Evolutionary conservation across 2,888 invertebrate genomes (phyloP).

Genomic region (Agonum fuliginosum): DNA sequence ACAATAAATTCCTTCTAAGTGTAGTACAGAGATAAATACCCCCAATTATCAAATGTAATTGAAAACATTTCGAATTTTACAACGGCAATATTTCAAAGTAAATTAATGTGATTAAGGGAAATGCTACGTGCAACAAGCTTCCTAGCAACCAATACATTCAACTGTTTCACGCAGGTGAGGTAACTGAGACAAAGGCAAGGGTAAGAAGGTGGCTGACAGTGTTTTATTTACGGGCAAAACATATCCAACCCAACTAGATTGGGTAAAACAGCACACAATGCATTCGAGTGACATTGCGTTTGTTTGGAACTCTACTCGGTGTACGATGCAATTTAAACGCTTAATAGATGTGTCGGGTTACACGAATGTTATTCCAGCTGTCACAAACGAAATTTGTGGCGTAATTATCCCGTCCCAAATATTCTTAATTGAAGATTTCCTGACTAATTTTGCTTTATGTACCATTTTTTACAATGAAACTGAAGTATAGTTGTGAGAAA

Average conservation of each 20-base stretch:
- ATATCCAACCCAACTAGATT: background rate
- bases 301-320: background rate
- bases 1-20: background rate
- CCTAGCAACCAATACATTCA: no score
- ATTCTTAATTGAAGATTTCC: background rate
- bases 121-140: no score
- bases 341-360: background rate
- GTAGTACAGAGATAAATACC: constrained; percentile 15
- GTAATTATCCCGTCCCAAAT: background rate
- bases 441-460: background rate
- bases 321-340: background rate
- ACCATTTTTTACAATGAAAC: background rate
- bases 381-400: no score
- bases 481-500: no score
- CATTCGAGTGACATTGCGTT: background rate
- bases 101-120: constrained; percentile 2
- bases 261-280: background rate
- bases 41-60: constrained; percentile 33
- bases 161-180: no score
- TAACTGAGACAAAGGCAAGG: no score
- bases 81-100: constrained; percentile 9
- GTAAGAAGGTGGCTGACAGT: background rate
- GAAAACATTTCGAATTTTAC: constrained; percentile 28
- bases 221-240: background rate
- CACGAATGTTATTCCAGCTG: background rate